These are phyloP conservation scores for Turritopsis rubra DNA, from an alignment of 30 jellyfish, hydroid and myxozoan genomes.

Conservation along the genomic window DNA sequence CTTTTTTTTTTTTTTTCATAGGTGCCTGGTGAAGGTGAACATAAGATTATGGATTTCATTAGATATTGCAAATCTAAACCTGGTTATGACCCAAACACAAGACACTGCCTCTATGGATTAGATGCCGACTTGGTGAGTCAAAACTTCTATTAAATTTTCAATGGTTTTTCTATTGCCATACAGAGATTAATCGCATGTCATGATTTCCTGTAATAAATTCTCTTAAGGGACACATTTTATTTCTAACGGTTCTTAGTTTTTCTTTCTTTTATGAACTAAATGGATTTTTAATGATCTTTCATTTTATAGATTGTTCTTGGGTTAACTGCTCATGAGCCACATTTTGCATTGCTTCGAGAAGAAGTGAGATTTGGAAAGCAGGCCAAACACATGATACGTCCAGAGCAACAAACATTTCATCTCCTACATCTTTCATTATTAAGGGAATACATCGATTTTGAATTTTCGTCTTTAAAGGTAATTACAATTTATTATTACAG, in stretches of 20 bases:
- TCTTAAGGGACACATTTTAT: too few species aligned
- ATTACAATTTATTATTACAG: too few species aligned
- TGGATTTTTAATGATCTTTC: neutral
- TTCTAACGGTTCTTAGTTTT: too few species aligned
- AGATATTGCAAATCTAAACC: conserved; percentile 68
- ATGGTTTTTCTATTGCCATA: neutral
- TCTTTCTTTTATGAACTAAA: neutral
- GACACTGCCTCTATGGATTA: conserved; percentile 95
- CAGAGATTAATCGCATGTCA: neutral
- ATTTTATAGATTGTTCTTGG: conserved; percentile 73
- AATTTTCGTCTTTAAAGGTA: conserved; percentile 72
- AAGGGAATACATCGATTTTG: conserved; percentile 87
- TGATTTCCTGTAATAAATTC: neutral
- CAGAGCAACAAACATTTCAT: conserved; percentile 84
- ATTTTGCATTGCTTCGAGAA: conserved; percentile 86
- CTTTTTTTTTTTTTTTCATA: conserved; percentile 13
- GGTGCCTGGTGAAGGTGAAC: conserved; percentile 99
- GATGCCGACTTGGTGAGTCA: conserved; percentile 98
- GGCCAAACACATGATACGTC: conserved; percentile 62
- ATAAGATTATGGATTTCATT: conserved; percentile 92
- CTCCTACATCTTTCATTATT: conserved; percentile 77
- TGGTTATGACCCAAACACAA: conserved; percentile 78
- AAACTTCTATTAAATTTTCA: neutral
- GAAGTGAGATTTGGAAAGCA: conserved; percentile 92
- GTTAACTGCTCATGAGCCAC: conserved; percentile 83